Conservation (phyloP, 2,113 vertebrate species). For the Rousettus leschenaultii region DNA sequence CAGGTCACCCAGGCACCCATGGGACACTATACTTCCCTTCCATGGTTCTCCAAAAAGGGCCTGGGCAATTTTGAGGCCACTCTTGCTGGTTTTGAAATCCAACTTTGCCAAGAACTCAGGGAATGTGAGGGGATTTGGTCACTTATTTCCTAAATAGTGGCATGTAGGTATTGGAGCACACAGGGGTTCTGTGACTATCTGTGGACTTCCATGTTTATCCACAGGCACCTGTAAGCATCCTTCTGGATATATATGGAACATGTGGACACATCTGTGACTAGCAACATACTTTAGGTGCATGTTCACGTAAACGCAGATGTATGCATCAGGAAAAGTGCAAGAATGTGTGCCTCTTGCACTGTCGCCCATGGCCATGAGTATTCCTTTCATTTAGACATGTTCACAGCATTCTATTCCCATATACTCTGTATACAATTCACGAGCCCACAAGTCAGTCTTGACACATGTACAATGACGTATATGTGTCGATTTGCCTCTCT, state of each 20-base stretch:
- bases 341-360: background rate
- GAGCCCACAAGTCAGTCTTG: background rate
- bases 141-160: background rate
- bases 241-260: background rate
- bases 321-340: background rate
- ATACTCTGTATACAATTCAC: background rate
- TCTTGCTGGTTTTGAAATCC: background rate
- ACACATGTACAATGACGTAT: background rate
- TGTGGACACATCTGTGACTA: background rate
- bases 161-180: no score
- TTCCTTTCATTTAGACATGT: rapidly evolving
- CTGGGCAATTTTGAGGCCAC: background rate
- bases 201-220: background rate
- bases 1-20: background rate
- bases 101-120: background rate
- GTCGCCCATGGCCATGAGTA: background rate
- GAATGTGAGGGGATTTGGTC: background rate
- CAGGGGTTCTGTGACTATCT: background rate
- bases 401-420: background rate
- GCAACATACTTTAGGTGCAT: background rate
- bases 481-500: background rate
- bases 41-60: background rate
- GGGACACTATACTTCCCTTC: background rate
- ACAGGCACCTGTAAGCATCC: background rate
- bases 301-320: background rate